Base-by-base conservation (phyloP, 2,888 invertebrate genomes). In the Drosophila ezoana region DNA sequence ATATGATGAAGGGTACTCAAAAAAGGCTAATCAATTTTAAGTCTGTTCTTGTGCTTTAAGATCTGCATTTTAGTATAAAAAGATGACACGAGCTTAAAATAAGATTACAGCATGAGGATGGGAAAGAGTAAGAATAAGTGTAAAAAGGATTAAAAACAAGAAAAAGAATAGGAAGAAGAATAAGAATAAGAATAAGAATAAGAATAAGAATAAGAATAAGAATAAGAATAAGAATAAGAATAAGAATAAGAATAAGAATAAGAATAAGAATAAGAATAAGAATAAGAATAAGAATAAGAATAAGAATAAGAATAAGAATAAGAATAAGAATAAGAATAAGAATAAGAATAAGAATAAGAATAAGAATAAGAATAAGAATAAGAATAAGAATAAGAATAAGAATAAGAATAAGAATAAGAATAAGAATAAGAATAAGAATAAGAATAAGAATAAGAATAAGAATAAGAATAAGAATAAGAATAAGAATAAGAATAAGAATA, bases 1-100 rank as follows among this genome's bases (percentile, higher is more conserved):
- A 28, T 11, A 23, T 33, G 11, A 23, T 11, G 18, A 44, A 60
- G 20, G 35, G 35, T 49, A 16, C 16, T 18, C 43, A 23, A 52
- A 18, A 18, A 58, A 56, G 33, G 33, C 14, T 44, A 49, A 68
- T 59, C 49, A 66, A 66, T 68, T 53, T 69, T 44, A 37, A 54
- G 49, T 53, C 53, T 44, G 10, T 38, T 63, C n/a, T 32, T 35
- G 13, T 13, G 13, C 14, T 16, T 53, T 4, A 53, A 16, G 35
- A 51, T 35, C 32, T 14, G 48, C 20, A 32, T 20, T 35, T 43
- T 18, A 18, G 35, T 33, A n/a, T 5, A 11, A 20, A 33, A 16
- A 33, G 33, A 57, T 18, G 18, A 41, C 18, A 49, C 6, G 23
- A 63, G 63, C 28, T 43, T 47, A 23, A 61, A 47, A n/a, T 18